These are phyloP conservation scores for Okapia johnstoni DNA, from an alignment of 2,113 vertebrate genomes.

Conservation along the genomic window DNA sequence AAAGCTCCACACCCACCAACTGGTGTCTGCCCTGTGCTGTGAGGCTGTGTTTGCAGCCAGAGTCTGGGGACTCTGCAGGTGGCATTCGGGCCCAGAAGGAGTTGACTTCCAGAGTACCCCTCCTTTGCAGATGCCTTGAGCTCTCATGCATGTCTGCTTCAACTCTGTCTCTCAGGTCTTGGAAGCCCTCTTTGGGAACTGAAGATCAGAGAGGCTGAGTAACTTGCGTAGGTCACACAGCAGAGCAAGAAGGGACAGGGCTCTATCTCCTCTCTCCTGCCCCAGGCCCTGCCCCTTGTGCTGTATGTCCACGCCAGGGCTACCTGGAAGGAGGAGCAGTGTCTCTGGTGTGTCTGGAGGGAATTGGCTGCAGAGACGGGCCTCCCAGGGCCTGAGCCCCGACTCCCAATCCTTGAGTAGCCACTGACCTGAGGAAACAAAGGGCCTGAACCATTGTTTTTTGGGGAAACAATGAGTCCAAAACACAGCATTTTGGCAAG, in stretches of 20 bases:
- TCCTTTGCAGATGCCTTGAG: neutral
- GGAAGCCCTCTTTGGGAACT: neutral
- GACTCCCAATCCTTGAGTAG: neutral
- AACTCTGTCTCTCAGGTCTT: neutral
- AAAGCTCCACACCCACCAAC: neutral
- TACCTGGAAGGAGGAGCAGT: neutral
- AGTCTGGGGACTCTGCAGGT: neutral
- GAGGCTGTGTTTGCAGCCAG: neutral
- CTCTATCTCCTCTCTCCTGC: neutral
- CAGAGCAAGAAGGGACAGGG: neutral
- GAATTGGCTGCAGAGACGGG: neutral
- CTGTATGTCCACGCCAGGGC: neutral
- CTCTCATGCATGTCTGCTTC: neutral
- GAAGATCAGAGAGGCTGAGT: neutral
- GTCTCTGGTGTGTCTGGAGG: neutral
- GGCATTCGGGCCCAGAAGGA: neutral
- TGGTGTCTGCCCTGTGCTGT: neutral
- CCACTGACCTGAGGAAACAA: neutral
- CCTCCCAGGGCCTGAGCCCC: neutral
- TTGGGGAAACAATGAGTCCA: neutral
- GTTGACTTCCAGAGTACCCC: neutral
- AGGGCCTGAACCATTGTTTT: neutral
- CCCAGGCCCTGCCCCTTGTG: neutral
- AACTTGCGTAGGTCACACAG: neutral
- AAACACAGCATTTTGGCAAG: neutral